These are phyloP conservation scores for Acipenser ruthenus DNA, from an alignment of 2,797 vertebrate genomes.

Conservation along the genomic window DNA sequence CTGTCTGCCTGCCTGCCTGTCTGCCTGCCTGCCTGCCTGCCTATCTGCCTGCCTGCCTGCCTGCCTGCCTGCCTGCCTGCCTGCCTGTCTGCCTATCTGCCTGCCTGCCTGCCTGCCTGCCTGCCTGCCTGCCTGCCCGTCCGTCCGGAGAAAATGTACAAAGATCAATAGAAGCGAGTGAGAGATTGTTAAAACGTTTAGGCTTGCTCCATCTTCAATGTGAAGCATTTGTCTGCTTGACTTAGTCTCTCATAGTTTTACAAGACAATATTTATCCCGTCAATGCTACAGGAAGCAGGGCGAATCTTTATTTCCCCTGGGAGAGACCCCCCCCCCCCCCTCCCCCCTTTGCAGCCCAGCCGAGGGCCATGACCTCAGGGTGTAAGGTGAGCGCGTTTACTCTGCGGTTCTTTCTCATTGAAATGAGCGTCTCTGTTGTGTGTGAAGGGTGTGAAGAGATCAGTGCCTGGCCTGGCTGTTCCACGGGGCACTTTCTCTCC, in stretches of 20 bases:
- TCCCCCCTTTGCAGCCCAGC: not conserved
- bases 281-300: not conserved
- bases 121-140: no score
- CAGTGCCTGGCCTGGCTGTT: conserved; percentile 41
- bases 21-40: no score
- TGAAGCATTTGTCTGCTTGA: not conserved
- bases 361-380: conserved; percentile 53
- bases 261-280: conserved; percentile 11
- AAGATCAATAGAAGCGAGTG: no score
- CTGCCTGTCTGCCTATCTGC: not conserved
- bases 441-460: conserved; percentile 50
- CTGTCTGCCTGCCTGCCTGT: no score
- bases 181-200: no score
- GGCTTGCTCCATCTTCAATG: not conserved
- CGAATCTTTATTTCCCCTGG: not conserved
- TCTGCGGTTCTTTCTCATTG: conserved; percentile 64
- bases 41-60: no score
- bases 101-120: no score
- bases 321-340: not conserved
- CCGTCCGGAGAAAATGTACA: no score
- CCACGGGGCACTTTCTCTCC: conserved; percentile 35
- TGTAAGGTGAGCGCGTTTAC: conserved; percentile 73
- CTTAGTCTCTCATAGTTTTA: not conserved
- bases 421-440: conserved; percentile 49
- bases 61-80: no score